Base-by-base conservation (phyloP, 2,888 invertebrate genomes). In the Anthrax anthrax region DNA sequence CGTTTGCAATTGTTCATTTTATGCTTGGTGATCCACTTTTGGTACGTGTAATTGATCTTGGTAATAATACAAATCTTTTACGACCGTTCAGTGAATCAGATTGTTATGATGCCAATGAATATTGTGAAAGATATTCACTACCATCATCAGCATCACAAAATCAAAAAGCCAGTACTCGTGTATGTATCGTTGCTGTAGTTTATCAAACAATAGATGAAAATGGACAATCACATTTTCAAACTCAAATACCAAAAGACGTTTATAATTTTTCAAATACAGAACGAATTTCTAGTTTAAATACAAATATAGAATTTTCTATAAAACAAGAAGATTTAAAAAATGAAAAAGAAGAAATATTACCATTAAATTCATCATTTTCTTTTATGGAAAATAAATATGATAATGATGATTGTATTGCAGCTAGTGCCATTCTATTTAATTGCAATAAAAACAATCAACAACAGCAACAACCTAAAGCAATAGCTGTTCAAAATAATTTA, bases 1-100 rank as follows among this genome's bases (percentile, higher is more conserved):
- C 83, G 0, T 84, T 83, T 57, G 83, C 82, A 1, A 65, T 83
- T 42, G 64, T 82, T 43, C 78, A 80, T 53, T 80, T 81, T 14
- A 72, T 77, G 38, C 75, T 75, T 53, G 78, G 79, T 12, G 73
- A 76, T 47, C 80, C 82, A 1, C 78, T 81, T 1, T 64, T 84
- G 41, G 82, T 84, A 14, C 78, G 81, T 56, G 77, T 83, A 2
- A 67, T 78, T 44, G 72, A 76, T 53, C 37, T 39, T 34, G 43
- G 38, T 12, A 41, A 47, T 46, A 42, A 48, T 18, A 49, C 47
- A 29, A 19, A 50, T 2, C 27, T 53, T 8, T 37, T 49, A 14
- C 46, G 47, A 3, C 46, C 43, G 1, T 46, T 49, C 16, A 36
- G 19, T 19, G 48, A 47, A 40, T 51, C 51, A 46, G 47, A 51